Conservation (phyloP, 1,140 invertebrate genomes). For the Drosophila orena region DNA sequence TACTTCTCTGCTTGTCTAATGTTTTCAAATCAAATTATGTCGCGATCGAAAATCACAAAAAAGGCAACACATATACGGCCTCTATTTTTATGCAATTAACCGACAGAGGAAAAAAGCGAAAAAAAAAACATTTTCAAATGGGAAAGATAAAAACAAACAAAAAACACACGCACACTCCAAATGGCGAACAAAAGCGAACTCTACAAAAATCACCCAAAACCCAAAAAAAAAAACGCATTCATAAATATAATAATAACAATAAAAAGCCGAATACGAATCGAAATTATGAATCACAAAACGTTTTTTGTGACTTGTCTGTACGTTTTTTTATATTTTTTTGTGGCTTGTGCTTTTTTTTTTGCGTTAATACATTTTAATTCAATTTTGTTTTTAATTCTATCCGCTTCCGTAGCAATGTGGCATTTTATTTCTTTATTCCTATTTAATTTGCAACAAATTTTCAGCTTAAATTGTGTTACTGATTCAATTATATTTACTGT, state of each 20-base stretch:
- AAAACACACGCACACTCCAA: slow-evolving; percentile 21
- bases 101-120: background rate
- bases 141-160: slow-evolving; percentile 44
- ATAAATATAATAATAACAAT: background rate
- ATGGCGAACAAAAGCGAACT: slow-evolving; percentile 45
- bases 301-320: slow-evolving; percentile 40
- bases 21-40: slow-evolving; percentile 48
- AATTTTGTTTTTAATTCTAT: slow-evolving; percentile 59
- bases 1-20: slow-evolving; percentile 15
- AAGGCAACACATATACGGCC: slow-evolving; percentile 31
- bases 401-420: slow-evolving; percentile 51
- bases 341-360: slow-evolving; percentile 28
- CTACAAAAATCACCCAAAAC: slow-evolving; percentile 26
- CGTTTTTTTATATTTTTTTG: slow-evolving; percentile 16
- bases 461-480: slow-evolving; percentile 30
- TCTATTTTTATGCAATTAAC: slow-evolving; percentile 59
- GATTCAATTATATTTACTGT: slow-evolving; percentile 40
- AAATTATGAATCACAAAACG: slow-evolving; percentile 68
- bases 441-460: slow-evolving; percentile 35
- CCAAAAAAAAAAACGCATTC: background rate
- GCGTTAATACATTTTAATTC: slow-evolving; percentile 54
- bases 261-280: slow-evolving; percentile 27
- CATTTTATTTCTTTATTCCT: slow-evolving; percentile 9
- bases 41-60: slow-evolving; percentile 48
- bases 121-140: slow-evolving; percentile 32